These are phyloP conservation scores for Lepidurus apus DNA, from an alignment of 1,140 invertebrate genomes.

Conservation along the genomic window DNA sequence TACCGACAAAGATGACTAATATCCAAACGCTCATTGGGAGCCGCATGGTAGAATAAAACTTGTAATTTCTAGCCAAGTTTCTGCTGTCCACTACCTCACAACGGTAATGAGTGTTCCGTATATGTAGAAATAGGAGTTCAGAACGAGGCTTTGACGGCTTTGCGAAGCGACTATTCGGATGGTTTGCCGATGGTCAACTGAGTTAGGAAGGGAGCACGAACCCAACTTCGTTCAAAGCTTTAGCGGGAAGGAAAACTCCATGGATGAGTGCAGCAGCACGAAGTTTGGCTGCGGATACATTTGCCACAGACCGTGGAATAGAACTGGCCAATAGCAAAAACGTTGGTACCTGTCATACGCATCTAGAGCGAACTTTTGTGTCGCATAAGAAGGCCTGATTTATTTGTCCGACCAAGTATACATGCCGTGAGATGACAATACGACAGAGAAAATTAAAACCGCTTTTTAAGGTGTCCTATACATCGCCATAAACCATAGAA, in stretches of 20 bases:
- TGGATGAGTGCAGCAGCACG: conserved; percentile 1
- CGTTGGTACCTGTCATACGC: neutral
- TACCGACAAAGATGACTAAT: neutral
- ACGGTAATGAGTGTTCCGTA: neutral
- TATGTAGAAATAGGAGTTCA: neutral
- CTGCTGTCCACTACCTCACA: neutral
- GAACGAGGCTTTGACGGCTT: neutral
- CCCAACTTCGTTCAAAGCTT: neutral
- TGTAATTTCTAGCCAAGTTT: neutral
- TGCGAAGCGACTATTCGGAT: neutral
- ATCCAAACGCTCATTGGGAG: neutral
- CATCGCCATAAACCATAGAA: too few relatives aligned
- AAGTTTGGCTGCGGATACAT: neutral
- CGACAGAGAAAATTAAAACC: too few relatives aligned
- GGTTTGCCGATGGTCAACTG: conserved; percentile 17
- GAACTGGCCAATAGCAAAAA: conserved; percentile 6
- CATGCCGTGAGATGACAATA: too few relatives aligned
- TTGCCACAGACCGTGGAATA: neutral
- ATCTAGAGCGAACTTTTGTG: neutral
- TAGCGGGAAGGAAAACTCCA: neutral
- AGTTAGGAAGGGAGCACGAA: neutral
- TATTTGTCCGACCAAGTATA: neutral
- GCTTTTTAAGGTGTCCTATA: too few relatives aligned
- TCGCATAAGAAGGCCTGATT: neutral
- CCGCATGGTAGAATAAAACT: neutral